Conservation (phyloP, 2,113 vertebrate genomes). For the Turnix velox region DNA sequence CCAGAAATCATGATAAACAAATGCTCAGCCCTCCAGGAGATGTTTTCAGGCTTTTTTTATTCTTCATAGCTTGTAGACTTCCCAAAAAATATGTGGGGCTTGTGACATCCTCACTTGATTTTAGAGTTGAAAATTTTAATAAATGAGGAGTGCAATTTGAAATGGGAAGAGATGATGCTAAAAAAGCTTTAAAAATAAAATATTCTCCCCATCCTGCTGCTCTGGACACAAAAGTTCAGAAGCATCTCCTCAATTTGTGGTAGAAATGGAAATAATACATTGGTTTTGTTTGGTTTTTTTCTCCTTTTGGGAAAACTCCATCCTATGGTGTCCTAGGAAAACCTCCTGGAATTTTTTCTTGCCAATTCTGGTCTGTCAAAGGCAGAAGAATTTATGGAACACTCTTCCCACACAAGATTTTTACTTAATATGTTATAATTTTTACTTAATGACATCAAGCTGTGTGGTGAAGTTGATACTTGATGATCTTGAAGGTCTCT, state of each 20-base stretch:
- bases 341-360: neutral
- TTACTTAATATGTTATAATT: fast-evolving
- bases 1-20: neutral
- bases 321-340: neutral
- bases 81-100: neutral
- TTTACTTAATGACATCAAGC: too few species aligned
- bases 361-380: neutral
- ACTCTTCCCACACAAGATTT: fast-evolving
- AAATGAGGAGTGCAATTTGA: neutral
- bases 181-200: neutral
- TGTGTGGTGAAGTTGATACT: too few species aligned
- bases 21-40: neutral
- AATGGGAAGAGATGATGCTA: neutral
- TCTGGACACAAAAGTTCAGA: fast-evolving
- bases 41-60: neutral
- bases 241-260: neutral
- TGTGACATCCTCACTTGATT: neutral
- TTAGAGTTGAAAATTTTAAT: neutral
- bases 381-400: fast-evolving
- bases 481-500: too few species aligned
- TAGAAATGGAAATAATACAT: neutral
- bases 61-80: neutral
- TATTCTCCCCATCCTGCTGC: neutral
- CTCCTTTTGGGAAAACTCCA: neutral
- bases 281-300: neutral